These are phyloP conservation scores for Scolopax mira DNA, from an alignment of 2,113 vertebrate species.

Conservation along the genomic window DNA sequence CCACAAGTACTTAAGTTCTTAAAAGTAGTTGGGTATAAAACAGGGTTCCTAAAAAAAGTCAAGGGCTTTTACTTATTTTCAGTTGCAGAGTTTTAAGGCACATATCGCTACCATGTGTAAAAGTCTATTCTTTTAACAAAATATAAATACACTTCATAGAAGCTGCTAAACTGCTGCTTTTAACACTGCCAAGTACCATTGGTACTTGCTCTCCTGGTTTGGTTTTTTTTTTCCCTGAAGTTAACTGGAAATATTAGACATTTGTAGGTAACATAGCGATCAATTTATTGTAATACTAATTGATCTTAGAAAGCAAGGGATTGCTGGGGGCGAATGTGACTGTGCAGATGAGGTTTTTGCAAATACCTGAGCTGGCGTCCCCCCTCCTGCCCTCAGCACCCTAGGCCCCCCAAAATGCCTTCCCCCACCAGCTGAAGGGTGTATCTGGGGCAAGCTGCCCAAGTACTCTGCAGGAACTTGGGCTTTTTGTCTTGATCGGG, in stretches of 20 bases:
- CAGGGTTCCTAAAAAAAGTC: not conserved
- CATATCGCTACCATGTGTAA: not conserved
- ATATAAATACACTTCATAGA: not conserved
- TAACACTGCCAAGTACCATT: not conserved
- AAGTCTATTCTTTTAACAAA: not conserved
- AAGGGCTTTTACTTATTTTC: not conserved
- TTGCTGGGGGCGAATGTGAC: accelerated
- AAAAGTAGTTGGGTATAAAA: not conserved
- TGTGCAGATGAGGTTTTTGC: not conserved
- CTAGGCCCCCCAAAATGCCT: accelerated
- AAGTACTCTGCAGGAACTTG: not conserved
- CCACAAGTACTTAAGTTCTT: not conserved
- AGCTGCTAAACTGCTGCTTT: not conserved
- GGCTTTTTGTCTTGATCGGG: not conserved
- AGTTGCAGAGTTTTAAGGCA: not conserved
- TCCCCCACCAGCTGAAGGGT: accelerated
- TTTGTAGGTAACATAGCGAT: not conserved
- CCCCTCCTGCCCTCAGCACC: not conserved
- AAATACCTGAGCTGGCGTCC: not conserved
- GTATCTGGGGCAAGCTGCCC: not conserved
- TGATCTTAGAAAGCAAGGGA: not conserved
- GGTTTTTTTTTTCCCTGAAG: not conserved
- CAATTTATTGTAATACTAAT: not conserved
- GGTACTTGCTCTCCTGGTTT: not conserved
- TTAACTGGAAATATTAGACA: not conserved